A percentile compares a stretch with the other conserved stretches of the same genome.
Evolutionary conservation across 2,888 invertebrate species (phyloP).

Genomic region (Troilus luridus): DNA sequence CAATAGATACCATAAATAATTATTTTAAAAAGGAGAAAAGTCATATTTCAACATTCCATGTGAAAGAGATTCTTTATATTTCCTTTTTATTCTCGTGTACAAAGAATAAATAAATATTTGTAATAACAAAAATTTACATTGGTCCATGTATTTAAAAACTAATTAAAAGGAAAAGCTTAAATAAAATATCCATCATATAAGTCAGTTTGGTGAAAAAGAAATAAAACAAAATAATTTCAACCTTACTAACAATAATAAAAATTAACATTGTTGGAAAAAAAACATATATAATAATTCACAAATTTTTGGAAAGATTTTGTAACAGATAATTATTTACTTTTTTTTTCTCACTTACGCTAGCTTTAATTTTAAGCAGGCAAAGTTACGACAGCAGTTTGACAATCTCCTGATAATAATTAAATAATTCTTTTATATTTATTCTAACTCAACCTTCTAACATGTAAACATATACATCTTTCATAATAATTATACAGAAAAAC

Average conservation of each 20-base stretch:
- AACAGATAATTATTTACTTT: slow-evolving; percentile 35
- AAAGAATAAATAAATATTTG: slow-evolving; percentile 48
- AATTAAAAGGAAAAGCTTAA: slow-evolving; percentile 37
- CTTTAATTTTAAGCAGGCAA: slow-evolving; percentile 32
- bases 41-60: slow-evolving; percentile 14
- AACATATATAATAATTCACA: background rate
- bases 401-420: slow-evolving; percentile 29
- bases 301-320: slow-evolving; percentile 16
- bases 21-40: background rate
- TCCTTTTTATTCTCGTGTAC: slow-evolving; percentile 45
- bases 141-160: slow-evolving; percentile 43
- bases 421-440: slow-evolving; percentile 41
- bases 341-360: slow-evolving; percentile 28
- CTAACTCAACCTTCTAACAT: slow-evolving; percentile 45
- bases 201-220: slow-evolving; percentile 16
- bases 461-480: slow-evolving; percentile 49
- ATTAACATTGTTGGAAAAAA: slow-evolving; percentile 7
- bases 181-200: slow-evolving; percentile 19
- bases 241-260: slow-evolving; percentile 14
- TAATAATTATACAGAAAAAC: slow-evolving; percentile 29
- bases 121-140: slow-evolving; percentile 48
- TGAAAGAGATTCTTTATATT: slow-evolving; percentile 45
- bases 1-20: too few relatives aligned
- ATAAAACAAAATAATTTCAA: slow-evolving; percentile 5
- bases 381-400: slow-evolving; percentile 19